Evolutionary conservation across 2,888 invertebrate species (phyloP).

Genomic region (Merodon equestris): DNA sequence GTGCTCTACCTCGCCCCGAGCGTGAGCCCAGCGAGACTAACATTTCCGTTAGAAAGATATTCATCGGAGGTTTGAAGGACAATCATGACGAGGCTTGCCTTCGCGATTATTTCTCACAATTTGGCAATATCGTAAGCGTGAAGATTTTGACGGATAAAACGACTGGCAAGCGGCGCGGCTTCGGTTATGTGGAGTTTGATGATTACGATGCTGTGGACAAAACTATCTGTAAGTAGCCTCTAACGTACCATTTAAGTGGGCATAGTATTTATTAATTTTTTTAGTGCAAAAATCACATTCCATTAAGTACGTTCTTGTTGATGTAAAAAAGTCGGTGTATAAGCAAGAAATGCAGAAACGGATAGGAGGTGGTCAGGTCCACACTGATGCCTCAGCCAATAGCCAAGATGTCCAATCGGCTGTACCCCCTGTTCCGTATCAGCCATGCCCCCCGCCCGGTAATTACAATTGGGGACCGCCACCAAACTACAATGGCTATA

Average conservation of each 20-base stretch:
- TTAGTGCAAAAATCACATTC: conserved; percentile 88
- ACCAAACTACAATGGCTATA: conserved; percentile 39
- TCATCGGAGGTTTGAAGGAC: conserved; percentile 95
- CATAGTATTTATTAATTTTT: not conserved
- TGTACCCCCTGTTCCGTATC: conserved; percentile 72
- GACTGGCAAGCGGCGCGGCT: conserved; percentile 95
- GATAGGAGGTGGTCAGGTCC: conserved; percentile 79
- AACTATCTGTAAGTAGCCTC: conserved; percentile 89
- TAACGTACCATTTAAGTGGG: not conserved
- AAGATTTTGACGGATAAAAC: conserved; percentile 95
- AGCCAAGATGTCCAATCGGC: conserved; percentile 69
- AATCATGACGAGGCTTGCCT: conserved; percentile 95
- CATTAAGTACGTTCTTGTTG: conserved; percentile 90
- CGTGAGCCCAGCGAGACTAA: conserved; percentile 94
- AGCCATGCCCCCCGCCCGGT: conserved; percentile 72
- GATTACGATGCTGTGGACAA: conserved; percentile 99
- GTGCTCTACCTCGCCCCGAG: conserved; percentile 95
- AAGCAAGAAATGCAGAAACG: conserved; percentile 87
- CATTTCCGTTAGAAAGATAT: conserved; percentile 95
- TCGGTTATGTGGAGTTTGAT: conserved; percentile 97
- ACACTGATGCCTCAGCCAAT: conserved; percentile 54
- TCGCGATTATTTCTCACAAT: conserved; percentile 88
- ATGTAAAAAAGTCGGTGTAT: conserved; percentile 95
- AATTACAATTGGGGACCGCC: conserved; percentile 75
- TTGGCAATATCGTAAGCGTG: conserved; percentile 89